These are phyloP conservation scores for Calcarius lapponicus DNA, from an alignment of 2,797 vertebrate species.

Conservation along the genomic window DNA sequence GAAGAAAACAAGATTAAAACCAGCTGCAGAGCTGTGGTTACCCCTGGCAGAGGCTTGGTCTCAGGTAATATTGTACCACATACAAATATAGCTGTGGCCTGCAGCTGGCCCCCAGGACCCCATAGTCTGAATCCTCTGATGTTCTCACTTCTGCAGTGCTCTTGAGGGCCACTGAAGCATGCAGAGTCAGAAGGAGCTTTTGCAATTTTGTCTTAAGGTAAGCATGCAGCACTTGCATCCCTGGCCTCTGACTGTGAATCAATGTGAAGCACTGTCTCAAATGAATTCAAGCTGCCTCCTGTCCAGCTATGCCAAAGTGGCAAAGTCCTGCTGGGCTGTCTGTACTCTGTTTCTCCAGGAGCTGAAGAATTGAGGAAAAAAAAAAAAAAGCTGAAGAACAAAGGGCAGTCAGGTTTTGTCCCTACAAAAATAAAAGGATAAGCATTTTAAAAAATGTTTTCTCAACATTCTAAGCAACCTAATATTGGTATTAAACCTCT, in stretches of 20 bases:
- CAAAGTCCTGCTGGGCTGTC: background rate
- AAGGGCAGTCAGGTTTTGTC: background rate
- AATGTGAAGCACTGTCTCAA: background rate
- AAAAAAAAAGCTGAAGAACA: background rate
- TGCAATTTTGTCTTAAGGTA: background rate
- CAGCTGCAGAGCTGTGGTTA: background rate
- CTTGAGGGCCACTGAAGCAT: background rate
- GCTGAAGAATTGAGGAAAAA: background rate
- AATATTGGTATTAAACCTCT: background rate
- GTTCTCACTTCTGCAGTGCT: background rate
- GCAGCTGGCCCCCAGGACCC: rapidly evolving
- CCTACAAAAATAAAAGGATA: background rate
- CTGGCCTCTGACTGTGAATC: background rate
- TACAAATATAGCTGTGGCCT: background rate
- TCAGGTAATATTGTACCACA: too few species aligned
- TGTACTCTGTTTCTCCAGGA: background rate
- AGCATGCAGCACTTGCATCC: background rate
- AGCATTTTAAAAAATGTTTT: background rate
- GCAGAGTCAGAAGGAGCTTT: background rate
- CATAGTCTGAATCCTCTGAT: background rate
- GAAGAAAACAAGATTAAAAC: background rate
- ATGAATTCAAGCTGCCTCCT: background rate
- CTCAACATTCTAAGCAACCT: background rate
- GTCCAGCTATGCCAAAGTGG: background rate
- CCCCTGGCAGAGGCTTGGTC: background rate